phyloP scores from a whole-genome alignment of 2,888 invertebrate species.

The Aspidapion aeneum region DNA sequence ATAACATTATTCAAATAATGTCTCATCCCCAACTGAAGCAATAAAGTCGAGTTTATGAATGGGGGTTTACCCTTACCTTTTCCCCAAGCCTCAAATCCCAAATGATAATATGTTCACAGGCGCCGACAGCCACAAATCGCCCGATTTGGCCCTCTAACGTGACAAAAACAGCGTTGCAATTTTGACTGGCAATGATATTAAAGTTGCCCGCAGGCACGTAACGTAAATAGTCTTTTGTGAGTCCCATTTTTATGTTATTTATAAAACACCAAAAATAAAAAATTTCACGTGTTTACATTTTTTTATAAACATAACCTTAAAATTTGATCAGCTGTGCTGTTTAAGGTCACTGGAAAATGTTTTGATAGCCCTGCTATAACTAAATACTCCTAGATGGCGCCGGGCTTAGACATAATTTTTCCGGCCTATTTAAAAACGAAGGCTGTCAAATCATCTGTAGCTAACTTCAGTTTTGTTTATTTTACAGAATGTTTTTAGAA shows the following conservation, averaged over 20 bases:
- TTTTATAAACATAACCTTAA: not conserved
- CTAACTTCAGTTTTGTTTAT: too few species aligned
- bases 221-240: slow-evolving; percentile 92
- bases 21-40: too few species aligned
- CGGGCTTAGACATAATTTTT: too few species aligned
- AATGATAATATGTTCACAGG: slow-evolving; percentile 88
- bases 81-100: slow-evolving; percentile 91
- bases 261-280: not conserved
- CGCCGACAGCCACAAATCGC: slow-evolving; percentile 85
- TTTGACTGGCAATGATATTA: slow-evolving; percentile 79
- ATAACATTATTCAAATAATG: too few species aligned
- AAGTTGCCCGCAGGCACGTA: slow-evolving; percentile 81
- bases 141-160: slow-evolving; percentile 74
- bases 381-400: too few species aligned
- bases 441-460: too few species aligned
- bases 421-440: too few species aligned
- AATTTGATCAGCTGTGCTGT: not conserved
- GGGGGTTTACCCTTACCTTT: too few species aligned
- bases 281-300: not conserved
- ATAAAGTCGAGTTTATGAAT: too few species aligned
- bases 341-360: too few species aligned
- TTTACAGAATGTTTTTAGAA: too few species aligned
- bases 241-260: slow-evolving; percentile 65
- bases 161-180: slow-evolving; percentile 79
- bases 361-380: too few species aligned